These are phyloP conservation scores for Hydractinia echinata DNA, from an alignment of 30 jellyfish, hydroid and myxozoan genomes.

Conservation along the genomic window DNA sequence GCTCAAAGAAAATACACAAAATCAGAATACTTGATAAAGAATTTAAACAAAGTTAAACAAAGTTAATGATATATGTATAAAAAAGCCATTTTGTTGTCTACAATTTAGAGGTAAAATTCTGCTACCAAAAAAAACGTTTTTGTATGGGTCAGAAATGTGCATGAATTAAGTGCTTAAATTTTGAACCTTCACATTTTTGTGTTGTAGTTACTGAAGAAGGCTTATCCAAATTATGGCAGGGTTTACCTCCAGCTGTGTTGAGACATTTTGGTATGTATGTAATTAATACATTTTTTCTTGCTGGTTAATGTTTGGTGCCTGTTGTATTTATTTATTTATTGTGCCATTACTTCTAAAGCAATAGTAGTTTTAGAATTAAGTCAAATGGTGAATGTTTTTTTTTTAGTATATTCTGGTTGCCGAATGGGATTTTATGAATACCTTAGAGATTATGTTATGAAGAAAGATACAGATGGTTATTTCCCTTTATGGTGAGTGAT, in stretches of 20 bases:
- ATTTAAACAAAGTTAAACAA: too few relatives aligned
- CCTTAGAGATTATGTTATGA: slow-evolving; percentile 64
- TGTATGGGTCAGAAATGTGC: too few relatives aligned
- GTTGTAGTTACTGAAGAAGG: slow-evolving; percentile 80
- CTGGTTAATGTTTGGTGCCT: neutral
- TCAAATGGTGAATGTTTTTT: too few relatives aligned
- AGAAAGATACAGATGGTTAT: slow-evolving; percentile 70
- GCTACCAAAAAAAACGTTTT: too few relatives aligned
- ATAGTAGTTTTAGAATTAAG: too few relatives aligned
- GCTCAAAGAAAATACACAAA: too few relatives aligned
- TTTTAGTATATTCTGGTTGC: slow-evolving; percentile 81
- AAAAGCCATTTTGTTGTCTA: too few relatives aligned
- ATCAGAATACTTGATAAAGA: too few relatives aligned
- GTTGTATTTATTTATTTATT: too few relatives aligned
- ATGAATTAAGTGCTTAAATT: neutral
- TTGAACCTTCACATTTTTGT: neutral
- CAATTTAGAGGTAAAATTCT: too few relatives aligned
- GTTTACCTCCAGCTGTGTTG: slow-evolving; percentile 82
- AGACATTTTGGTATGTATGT: slow-evolving; percentile 82
- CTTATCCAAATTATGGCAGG: slow-evolving; percentile 67
- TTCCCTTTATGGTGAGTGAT: slow-evolving; percentile 73
- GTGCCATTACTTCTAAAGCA: too few relatives aligned
- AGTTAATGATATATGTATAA: too few relatives aligned
- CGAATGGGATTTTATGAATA: slow-evolving; percentile 84
- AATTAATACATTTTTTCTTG: neutral